Percentiles rank a stretch among this genome's conserved stretches.
These are phyloP conservation scores for Leptodactylus fallax DNA, from an alignment of 2,797 vertebrate species.

Conservation along the genomic window DNA sequence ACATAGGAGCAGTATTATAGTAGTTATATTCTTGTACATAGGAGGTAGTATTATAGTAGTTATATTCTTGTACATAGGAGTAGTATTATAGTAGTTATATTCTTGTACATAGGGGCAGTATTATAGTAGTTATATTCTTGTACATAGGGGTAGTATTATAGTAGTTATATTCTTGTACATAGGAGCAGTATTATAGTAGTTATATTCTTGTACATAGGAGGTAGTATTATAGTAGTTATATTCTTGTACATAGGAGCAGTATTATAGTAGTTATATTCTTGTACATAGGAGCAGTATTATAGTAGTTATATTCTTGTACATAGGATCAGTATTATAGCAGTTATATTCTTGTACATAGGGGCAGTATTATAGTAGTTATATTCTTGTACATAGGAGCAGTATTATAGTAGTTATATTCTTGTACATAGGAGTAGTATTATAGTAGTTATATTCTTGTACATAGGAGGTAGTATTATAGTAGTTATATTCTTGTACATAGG, in stretches of 20 bases:
- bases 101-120: neutral
- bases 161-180: slow-evolving; percentile 8
- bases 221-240: slow-evolving; percentile 1
- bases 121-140: slow-evolving; percentile 3
- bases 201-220: slow-evolving; percentile 3
- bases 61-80: neutral
- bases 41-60: neutral
- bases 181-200: slow-evolving; percentile 11
- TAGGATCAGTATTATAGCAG: neutral
- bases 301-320: neutral
- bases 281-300: slow-evolving; percentile 4
- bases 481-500: slow-evolving; percentile 4
- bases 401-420: slow-evolving; percentile 13
- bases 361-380: neutral
- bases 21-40: neutral
- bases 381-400: slow-evolving; percentile 5
- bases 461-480: slow-evolving; percentile 3
- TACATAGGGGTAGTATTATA: slow-evolving; percentile 1
- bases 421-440: neutral
- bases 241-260: neutral
- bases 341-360: slow-evolving; percentile 4
- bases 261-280: slow-evolving; percentile 11
- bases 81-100: neutral
- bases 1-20: neutral
- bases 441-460: slow-evolving; percentile 11